Conservation (phyloP, 2,888 invertebrate species). For the Hoplodrina blanda region DNA sequence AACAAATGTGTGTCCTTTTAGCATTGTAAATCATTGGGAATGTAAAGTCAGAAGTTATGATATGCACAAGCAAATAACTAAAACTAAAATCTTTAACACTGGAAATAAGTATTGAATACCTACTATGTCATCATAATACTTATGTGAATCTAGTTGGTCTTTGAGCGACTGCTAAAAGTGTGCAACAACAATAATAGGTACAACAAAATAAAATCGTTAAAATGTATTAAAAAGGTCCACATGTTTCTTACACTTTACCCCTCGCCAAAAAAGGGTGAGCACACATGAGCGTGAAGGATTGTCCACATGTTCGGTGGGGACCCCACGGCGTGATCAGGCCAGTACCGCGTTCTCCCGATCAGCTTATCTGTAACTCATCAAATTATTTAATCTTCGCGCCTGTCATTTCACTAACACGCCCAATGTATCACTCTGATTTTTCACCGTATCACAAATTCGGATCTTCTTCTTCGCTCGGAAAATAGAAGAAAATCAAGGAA, state of each 20-base stretch:
- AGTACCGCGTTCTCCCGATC: conserved; percentile 70
- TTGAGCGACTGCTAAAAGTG: too few relatives aligned
- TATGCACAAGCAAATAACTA: too few relatives aligned
- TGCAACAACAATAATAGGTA: neutral
- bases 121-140: too few relatives aligned
- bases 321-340: conserved; percentile 77
- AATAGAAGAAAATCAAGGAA: conserved; percentile 6
- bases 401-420: conserved; percentile 83
- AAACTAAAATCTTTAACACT: too few relatives aligned
- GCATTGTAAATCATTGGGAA: too few relatives aligned
- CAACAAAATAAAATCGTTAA: neutral
- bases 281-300: conserved; percentile 91
- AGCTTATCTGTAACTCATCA: conserved; percentile 86
- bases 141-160: too few relatives aligned
- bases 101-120: too few relatives aligned
- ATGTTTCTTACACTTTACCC: conserved; percentile 72
- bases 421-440: conserved; percentile 79
- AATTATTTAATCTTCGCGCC: conserved; percentile 77
- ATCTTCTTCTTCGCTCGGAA: neutral
- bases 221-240: conserved; percentile 68
- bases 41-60: too few relatives aligned
- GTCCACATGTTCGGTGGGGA: conserved; percentile 88
- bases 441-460: conserved; percentile 28
- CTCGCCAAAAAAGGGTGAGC: conserved; percentile 87
- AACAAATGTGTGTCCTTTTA: too few relatives aligned